Percentiles rank a stretch among this genome's conserved stretches.
Conservation (phyloP, 2,113 vertebrate species). For the Lepus americanus region DNA sequence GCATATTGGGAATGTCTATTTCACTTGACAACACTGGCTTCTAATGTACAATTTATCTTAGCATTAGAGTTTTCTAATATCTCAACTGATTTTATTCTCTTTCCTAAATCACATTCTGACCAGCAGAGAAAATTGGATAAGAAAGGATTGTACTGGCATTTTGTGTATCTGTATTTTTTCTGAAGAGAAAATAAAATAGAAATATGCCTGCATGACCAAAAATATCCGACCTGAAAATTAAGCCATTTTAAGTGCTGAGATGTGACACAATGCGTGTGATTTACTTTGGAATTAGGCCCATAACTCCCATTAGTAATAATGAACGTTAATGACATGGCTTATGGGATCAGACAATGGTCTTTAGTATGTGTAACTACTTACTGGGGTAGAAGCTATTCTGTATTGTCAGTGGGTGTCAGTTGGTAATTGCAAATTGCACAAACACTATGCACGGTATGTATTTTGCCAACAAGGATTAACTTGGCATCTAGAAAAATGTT, state of each 20-base stretch:
- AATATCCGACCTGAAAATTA: conserved; percentile 76
- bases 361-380: conserved; percentile 69
- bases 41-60: background rate
- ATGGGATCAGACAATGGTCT: conserved; percentile 65
- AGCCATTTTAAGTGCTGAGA: conserved; percentile 46
- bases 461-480: conserved; percentile 82
- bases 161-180: conserved; percentile 20
- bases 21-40: background rate
- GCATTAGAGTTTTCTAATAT: background rate
- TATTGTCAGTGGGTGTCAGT: conserved; percentile 64
- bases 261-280: conserved; percentile 66
- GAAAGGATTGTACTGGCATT: background rate
- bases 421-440: conserved; percentile 79
- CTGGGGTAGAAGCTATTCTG: conserved; percentile 57
- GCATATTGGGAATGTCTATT: background rate
- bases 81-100: conserved; percentile 48
- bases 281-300: conserved; percentile 79
- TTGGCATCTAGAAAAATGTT: conserved; percentile 72
- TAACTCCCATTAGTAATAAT: conserved; percentile 81
- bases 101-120: background rate
- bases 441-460: conserved; percentile 67
- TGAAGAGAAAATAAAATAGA: conserved; percentile 52
- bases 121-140: background rate
- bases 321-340: conserved; percentile 81
- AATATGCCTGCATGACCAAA: background rate